Base-by-base conservation (phyloP, 1,140 invertebrate genomes). In the Aphis gossypii region DNA sequence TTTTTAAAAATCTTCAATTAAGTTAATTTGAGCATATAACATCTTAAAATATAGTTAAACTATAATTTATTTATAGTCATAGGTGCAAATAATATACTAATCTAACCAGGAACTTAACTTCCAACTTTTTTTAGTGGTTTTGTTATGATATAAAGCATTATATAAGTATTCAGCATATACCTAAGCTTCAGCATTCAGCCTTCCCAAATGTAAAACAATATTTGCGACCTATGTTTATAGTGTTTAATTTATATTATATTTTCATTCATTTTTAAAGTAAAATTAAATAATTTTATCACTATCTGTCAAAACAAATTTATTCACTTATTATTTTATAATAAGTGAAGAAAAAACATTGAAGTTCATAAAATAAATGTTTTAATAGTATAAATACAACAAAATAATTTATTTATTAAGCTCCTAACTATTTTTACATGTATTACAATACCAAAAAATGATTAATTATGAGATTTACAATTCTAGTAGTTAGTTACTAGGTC, bases 401-500 rank as follows among this genome's bases (percentile, higher is more conserved):
- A 56, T 56, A 54, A 89, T 89, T 41, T 18, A 54, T 56, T 38
- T 54, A 89, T 54, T 89, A 56, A 89, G 35, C 56, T 9, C 4
- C 21, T 89, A 56, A 56, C 41, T 25, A 25, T 89, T 38, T 89
- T 14, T 89, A 89, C 51, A 56, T 56, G 25, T 21, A 88, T 88
- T 38, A 89, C 6, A 89, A 25, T 89, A 56, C 48, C 48, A 89
- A 84, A 44, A 44, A 84, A 5, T 44, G 3, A 41, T 41, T 89
- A 56, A 41, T 54, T 56, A 56, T 89, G 48, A 89, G 21, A 56
- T 89, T 23, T 89, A 89, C 48, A 56, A 54, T 9, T 89, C 88
- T 89, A 89, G 20, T 56, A 89, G n/a, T 89, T 89, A 54, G 87
- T 54, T 89, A 89, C 87, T 54, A 54, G 48, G n/a, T 23, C 38